Evolutionary conservation across 2,113 vertebrate genomes (phyloP), one percentile per base, ranked within the genome.

Genomic region (Cyprinodon variegatus): DNA sequence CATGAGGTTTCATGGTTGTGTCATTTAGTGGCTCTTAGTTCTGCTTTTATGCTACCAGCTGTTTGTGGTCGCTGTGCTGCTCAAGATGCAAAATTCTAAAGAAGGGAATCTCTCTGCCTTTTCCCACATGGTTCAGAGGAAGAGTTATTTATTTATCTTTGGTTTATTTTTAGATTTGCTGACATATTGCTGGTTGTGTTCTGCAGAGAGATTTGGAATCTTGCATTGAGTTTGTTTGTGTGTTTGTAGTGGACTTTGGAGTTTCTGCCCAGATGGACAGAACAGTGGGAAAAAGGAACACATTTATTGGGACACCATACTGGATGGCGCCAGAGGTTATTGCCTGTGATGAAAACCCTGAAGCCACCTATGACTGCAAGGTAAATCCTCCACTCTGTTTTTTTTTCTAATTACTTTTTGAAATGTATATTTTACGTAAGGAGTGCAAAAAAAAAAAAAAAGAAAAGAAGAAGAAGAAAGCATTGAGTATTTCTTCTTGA

Each of bases 241-340:
- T 74, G 9, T 86, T 50, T 12, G 14, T 57, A 97, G 97, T 98
- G 88, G 97, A 98, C 79, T 98, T 98, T 59, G 97, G 97, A 0
- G 97, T 98, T 78, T 97, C 96, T 3, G 96, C 96, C 17, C 97
- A 98, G 91, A 83, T 96, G 86, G 96, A 98, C 87, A 90, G 94
- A 61, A 97, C 96, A 0, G 95, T 97, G 10, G 95, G 96, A 36
- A 93, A 95, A 40, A 93, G 96, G 73, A 97, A 96, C 89, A 98
- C 97, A 0, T 97, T 98, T 85, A 98, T 98, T 3, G 97, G 97
- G 67, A 98, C 97, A 9, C 96, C 97, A 0, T 97, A 96, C 77
- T 98, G 97, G 97, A 98, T 98, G 97, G 96, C 96, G 0, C 96
- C 96, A 0, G 96, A 98, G 81, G 96, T 98, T 83, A 98, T 98